Evolutionary conservation across 1,140 invertebrate genomes (phyloP), one percentile per base, ranked within the genome.

Genomic region (Berghia stephanieae): DNA sequence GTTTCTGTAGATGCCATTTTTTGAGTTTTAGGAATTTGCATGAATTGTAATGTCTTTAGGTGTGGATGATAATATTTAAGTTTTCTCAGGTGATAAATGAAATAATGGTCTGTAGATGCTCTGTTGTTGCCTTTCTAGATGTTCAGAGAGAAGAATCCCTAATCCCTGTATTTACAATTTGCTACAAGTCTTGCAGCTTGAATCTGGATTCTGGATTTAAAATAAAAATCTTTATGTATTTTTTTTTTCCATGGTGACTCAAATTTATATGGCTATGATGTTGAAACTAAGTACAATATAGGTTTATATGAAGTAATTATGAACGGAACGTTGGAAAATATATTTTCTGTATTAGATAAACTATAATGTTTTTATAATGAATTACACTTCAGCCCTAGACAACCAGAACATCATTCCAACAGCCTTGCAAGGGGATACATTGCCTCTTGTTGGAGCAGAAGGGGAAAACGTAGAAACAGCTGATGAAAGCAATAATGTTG

Each of bases 391-490:
- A 78, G 79, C 68, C 2, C 31, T 81, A 31, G 80, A 81, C 77
- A 78, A 42, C 21, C 74, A 67, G 60, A 76, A 71, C n/a, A 79
- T 81, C 5, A 46, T 81, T 2, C 43, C 70, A 34, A 66, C 36
- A 36, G 70, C 73, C 31, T 42, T 81, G 21, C 69, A 78, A 52
- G 60, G 38, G 24, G 80, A 81, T 52, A 42, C 72, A n/a, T 36
- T 80, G 3, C 72, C 67, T 16, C 40, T 78, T 24, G 79, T 67
- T 31, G 79, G 75, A 18, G n/a, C n/a, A n/a, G n/a, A n/a, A n/a
- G n/a, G n/a, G n/a, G 79, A 80, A 21, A 69, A 70, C 18, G 38
- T 70, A 10, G 79, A 80, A 38, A 75, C 79, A 21, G 67, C 73
- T 18, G 79, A 80, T 40, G 71, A 60, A 43, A 43, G 66, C 10